Percentiles rank a stretch among this genome's conserved stretches.
phyloP scores from a whole-genome alignment of 2,113 vertebrate genomes.

The Oenanthe melanoleuca region DNA sequence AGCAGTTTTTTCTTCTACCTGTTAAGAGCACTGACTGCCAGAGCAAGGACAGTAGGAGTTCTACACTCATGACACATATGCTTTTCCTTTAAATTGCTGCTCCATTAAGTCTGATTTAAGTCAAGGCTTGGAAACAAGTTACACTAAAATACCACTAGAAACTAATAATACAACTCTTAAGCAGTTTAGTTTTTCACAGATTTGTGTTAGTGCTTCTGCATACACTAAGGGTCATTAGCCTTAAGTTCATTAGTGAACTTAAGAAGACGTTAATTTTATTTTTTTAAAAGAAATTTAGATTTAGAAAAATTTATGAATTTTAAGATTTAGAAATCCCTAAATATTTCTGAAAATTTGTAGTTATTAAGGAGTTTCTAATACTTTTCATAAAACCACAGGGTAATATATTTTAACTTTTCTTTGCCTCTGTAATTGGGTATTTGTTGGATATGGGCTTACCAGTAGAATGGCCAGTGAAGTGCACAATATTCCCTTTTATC shows the following conservation, averaged over 20 bases:
- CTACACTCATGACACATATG: not conserved
- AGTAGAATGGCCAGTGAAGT: not conserved
- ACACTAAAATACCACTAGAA: not conserved
- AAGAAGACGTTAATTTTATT: not conserved
- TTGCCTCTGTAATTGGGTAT: not conserved
- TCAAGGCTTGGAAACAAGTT: not conserved
- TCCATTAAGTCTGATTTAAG: not conserved
- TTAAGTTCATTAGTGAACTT: not conserved
- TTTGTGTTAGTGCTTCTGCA: not conserved
- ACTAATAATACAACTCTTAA: not conserved
- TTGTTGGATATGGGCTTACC: conserved; percentile 11
- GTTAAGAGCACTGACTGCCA: not conserved
- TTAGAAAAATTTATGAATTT: not conserved
- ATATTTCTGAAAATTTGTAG: not conserved
- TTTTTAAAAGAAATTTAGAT: not conserved
- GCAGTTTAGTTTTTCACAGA: not conserved
- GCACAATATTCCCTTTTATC: conserved; percentile 6
- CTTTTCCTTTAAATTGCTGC: not conserved
- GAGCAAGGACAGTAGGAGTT: not conserved
- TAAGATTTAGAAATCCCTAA: not conserved
- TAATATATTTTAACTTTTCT: not conserved
- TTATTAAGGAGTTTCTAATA: not conserved
- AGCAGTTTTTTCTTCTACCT: not conserved
- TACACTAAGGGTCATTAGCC: not conserved
- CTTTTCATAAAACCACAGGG: not conserved